Conservation (phyloP, 2,113 vertebrate genomes). For the Sapajus apella region DNA sequence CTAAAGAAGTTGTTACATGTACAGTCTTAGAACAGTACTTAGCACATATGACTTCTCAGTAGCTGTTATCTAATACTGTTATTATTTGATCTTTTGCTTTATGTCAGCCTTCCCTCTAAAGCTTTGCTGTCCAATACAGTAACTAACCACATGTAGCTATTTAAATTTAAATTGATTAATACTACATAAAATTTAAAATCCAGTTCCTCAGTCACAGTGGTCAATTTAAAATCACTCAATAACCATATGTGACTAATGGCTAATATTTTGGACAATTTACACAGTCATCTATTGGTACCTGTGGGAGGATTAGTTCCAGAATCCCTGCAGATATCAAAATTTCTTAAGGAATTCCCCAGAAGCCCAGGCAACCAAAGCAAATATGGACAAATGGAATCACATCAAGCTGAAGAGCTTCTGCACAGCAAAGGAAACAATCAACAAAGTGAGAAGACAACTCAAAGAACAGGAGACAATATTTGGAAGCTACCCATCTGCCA, state of each 20-base stretch:
- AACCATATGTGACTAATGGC: too few relatives aligned
- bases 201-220: not conserved
- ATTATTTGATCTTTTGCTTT: not conserved
- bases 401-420: too few relatives aligned
- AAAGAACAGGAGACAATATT: not conserved
- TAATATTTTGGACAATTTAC: too few relatives aligned
- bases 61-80: not conserved
- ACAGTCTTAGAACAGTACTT: not conserved
- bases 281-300: not conserved
- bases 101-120: not conserved
- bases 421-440: not conserved
- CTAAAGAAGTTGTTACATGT: not conserved
- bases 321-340: too few relatives aligned
- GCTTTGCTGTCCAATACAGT: not conserved
- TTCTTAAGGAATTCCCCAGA: too few relatives aligned
- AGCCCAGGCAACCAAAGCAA: too few relatives aligned
- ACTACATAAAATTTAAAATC: not conserved
- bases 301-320: too few relatives aligned
- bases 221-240: not conserved
- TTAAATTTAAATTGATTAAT: conserved; percentile 1
- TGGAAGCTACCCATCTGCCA: not conserved
- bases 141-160: not conserved
- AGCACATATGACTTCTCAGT: not conserved
- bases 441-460: not conserved
- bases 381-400: too few relatives aligned